Base-by-base conservation (phyloP, 2,113 vertebrate genomes). In the Trinectes maculatus region DNA sequence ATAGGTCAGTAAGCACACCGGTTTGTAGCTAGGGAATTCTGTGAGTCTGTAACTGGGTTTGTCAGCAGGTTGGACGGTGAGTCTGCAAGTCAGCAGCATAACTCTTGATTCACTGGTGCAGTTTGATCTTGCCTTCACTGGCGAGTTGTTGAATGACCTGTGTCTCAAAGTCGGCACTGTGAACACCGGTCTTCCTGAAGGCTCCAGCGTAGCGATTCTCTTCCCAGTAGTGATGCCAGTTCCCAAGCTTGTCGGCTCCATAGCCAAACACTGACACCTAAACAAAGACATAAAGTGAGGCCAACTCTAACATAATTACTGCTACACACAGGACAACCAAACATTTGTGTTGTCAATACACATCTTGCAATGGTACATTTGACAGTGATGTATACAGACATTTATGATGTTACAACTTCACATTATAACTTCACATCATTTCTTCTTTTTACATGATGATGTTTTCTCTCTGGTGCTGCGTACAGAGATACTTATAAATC, bases 141-240 rank as follows among this genome's bases (percentile, higher is more conserved):
- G 72, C 70, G n/a, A 92, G 79, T 29, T 48, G 89, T 13, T 67
- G 4, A 2, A 94, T 93, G 71, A 95, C 28, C n/a, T 80, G 7
- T 0, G 65, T 90, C 68, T 96, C 94, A 0, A 78, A 80, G 0
- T 92, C 90, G 0, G 91, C 91, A 0, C 85, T 87, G 6, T 94
- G 94, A 16, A 96, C 93, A 1, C 91, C 92, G 0, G 87, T 95
- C 58, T 87, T 91, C 37, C 71, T 68, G 63, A 96, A 96, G 18
- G 92, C 94, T 18, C 94, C 87, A 0, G 92, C 89, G 6, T 86
- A 55, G 16, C 5, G 67, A 33, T 92, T 95, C 13, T 91, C 55
- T 72, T 94, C 94, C 94, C 93, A 94, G 82, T 94, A 95, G 79
- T 94, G 93, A 65, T 96, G 93, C 93, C 94, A 94, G 61, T 94